These are phyloP conservation scores for Chionomys nivalis DNA, from an alignment of 2,113 vertebrate species.

Conservation along the genomic window DNA sequence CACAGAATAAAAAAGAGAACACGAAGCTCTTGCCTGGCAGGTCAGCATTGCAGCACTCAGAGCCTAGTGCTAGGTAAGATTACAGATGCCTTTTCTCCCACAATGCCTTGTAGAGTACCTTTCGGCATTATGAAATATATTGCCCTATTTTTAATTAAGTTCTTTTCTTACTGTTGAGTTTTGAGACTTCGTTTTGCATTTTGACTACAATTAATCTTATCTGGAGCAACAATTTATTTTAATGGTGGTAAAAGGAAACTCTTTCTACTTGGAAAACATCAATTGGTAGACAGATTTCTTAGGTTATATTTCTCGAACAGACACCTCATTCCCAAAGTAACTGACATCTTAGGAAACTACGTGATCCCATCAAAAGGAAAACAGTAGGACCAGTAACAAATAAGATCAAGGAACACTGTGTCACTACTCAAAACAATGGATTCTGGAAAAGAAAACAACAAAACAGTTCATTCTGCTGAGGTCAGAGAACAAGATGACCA, in stretches of 20 bases:
- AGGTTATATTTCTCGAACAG: background rate
- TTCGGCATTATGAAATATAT: background rate
- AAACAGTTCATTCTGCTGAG: background rate
- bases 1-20: background rate
- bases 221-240: background rate
- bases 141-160: background rate
- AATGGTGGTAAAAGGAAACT: background rate
- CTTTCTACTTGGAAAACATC: background rate
- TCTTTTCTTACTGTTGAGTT: background rate
- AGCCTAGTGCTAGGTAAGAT: background rate
- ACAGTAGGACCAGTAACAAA: background rate
- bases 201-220: background rate
- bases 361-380: background rate
- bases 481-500: background rate
- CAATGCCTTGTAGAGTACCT: background rate
- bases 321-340: background rate
- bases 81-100: no score
- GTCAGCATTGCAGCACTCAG: background rate
- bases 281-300: background rate
- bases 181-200: background rate
- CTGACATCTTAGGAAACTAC: background rate
- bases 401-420: background rate
- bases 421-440: background rate
- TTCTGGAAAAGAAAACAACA: background rate
- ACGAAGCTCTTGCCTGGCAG: no score